A percentile compares a stretch with the other conserved stretches of the same genome.
phyloP scores from a whole-genome alignment of 2,888 invertebrate genomes.

The Drosophila flavopinicola region DNA sequence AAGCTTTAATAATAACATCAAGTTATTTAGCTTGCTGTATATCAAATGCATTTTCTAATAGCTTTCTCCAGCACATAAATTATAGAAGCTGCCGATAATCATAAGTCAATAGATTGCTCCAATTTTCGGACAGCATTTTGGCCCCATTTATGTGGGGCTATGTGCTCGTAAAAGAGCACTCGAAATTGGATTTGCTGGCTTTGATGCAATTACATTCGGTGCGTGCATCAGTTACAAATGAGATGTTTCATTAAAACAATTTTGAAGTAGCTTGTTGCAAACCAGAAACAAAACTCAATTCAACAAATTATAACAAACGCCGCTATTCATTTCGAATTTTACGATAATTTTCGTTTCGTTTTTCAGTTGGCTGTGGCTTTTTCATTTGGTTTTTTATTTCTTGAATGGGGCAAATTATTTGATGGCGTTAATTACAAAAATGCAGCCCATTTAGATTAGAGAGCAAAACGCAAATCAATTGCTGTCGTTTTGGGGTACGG shows the following conservation, averaged over 20 bases:
- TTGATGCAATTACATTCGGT: constrained; percentile 14
- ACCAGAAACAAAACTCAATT: constrained; percentile 12
- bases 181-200: constrained; percentile 2
- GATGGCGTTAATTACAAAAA: constrained; percentile 66
- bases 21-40: no score
- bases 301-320: constrained; percentile 30
- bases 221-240: constrained; percentile 18
- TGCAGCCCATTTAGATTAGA: constrained; percentile 62
- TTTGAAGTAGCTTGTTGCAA: constrained; percentile 51
- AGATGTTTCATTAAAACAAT: constrained; percentile 43
- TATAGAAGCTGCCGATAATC: not conserved
- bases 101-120: not conserved
- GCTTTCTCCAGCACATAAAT: no score
- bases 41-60: no score
- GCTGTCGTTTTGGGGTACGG: constrained; percentile 8
- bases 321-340: constrained; percentile 43
- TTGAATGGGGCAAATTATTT: constrained; percentile 47
- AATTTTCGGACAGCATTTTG: not conserved
- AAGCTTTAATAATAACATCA: no score
- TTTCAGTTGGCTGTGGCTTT: not conserved
- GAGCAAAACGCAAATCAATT: constrained; percentile 50
- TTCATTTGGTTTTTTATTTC: not conserved
- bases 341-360: constrained; percentile 28
- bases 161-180: constrained; percentile 13
- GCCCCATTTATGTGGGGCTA: constrained; percentile 10